phyloP scores from a whole-genome alignment of 2,888 invertebrate genomes.

The Polylopha cassiicola region DNA sequence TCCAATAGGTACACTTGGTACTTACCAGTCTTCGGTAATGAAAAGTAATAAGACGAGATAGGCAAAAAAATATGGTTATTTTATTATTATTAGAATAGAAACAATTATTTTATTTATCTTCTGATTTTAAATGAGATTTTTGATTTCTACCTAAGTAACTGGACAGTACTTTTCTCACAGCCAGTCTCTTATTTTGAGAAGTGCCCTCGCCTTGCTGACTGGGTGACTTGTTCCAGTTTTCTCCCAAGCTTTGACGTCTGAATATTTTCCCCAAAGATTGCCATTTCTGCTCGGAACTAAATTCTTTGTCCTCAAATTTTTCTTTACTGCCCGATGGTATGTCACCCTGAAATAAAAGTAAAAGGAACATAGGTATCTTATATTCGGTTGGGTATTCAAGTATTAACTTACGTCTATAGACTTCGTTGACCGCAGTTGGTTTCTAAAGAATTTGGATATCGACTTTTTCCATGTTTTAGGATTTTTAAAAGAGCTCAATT shows the following conservation, averaged over 20 bases:
- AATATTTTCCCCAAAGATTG: slow-evolving; percentile 71
- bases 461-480: slow-evolving; percentile 70
- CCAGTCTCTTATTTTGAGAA: slow-evolving; percentile 53
- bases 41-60: slow-evolving; percentile 3
- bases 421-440: slow-evolving; percentile 61
- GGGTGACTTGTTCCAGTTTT: slow-evolving; percentile 53
- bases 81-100: slow-evolving; percentile 6
- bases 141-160: slow-evolving; percentile 64
- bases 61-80: slow-evolving; percentile 3
- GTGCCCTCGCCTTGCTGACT: slow-evolving; percentile 54
- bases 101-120: slow-evolving; percentile 42
- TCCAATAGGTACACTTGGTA: too few species aligned
- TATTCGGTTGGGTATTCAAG: neutral
- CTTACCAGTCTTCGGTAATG: too few species aligned
- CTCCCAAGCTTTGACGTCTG: slow-evolving; percentile 62
- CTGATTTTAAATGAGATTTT: slow-evolving; percentile 39
- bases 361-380: neutral
- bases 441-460: slow-evolving; percentile 64
- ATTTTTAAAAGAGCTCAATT: slow-evolving; percentile 56
- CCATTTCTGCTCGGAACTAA: slow-evolving; percentile 67
- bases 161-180: slow-evolving; percentile 63
- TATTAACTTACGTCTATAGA: slow-evolving; percentile 60
- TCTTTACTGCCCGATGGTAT: slow-evolving; percentile 54
- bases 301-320: slow-evolving; percentile 55
- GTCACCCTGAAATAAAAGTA: slow-evolving; percentile 54